Percentiles rank a stretch among this genome's conserved stretches.
These are phyloP conservation scores for Callimorpha dominula DNA, from an alignment of 2,888 invertebrate species.

Conservation along the genomic window DNA sequence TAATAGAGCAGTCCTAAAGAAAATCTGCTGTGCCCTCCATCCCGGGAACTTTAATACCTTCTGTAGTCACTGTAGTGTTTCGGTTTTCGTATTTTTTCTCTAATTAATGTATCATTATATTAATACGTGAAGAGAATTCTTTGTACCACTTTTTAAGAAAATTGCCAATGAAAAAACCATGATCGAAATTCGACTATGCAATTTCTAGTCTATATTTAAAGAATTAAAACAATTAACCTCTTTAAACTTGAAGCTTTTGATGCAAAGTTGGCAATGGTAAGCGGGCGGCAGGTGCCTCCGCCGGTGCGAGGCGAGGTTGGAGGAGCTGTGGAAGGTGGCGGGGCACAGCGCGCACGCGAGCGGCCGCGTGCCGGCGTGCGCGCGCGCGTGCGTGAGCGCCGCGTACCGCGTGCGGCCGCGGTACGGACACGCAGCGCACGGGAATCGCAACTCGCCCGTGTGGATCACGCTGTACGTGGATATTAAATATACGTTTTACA, in stretches of 20 bases:
- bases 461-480: slow-evolving; percentile 48
- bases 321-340: slow-evolving; percentile 53
- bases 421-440: slow-evolving; percentile 53
- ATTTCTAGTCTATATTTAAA: no score
- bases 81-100: no score
- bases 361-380: slow-evolving; percentile 54
- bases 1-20: no score
- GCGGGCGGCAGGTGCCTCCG: slow-evolving; percentile 56
- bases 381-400: slow-evolving; percentile 56
- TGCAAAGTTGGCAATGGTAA: slow-evolving; percentile 54
- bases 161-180: no score
- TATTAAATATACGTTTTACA: no score
- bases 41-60: no score
- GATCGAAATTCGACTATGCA: no score
- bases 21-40: no score
- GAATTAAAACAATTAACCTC: slow-evolving; percentile 37
- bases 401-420: slow-evolving; percentile 54
- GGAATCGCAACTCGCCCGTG: slow-evolving; percentile 43
- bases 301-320: slow-evolving; percentile 57
- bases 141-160: no score
- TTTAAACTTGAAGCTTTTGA: slow-evolving; percentile 52
- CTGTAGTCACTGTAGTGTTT: no score
- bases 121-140: no score
- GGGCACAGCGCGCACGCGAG: slow-evolving; percentile 52
- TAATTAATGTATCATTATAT: no score